Base-by-base conservation (phyloP, 2,888 invertebrate species). In the Julus scandinavius region DNA sequence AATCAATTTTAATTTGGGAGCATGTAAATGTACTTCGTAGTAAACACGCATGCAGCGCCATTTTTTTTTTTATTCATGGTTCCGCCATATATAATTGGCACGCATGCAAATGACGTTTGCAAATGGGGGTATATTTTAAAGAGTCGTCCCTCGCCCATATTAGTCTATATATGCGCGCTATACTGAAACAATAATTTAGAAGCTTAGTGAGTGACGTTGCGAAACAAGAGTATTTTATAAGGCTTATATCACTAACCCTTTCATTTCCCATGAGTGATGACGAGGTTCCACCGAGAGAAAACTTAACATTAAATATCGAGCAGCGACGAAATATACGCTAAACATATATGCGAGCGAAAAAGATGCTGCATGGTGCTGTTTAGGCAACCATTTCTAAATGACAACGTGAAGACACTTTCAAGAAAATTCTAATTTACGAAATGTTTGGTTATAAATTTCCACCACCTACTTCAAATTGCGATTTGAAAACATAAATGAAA, bases 241-340 rank as follows among this genome's bases (percentile, higher is more conserved):
- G 72, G 72, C 72, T 72, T 72, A 72, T n/a, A 72, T 72, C 72
- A 72, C 72, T 72, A 72, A 72, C 72, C 72, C 72, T 72, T 72
- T 72, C 72, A 72, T 72, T 72, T 72, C 72, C 72, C 72, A 72
- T 29, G 72, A 72, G 72, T 72, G 72, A 72, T 72, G 72, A 72
- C 72, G 72, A 63, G 29, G 72, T 29, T 11, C 72, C 72, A 72
- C 72, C 29, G 72, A 72, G 72, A 72, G 72, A 72, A 29, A 72
- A 72, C 29, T 72, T 72, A 29, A 72, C 72, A 72, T 72, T 72
- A 72, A 72, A 29, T 72, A 72, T 72, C 72, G 72, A 72, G n/a
- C 72, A 29, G 72, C 72, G 72, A 72, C 72, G 72, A 72, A 72
- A 72, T 72, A 72, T 72, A 11, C 72, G 72, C 72, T 72, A 72